phyloP scores from a whole-genome alignment of 2,888 invertebrate species.

The Clanis bilineata region DNA sequence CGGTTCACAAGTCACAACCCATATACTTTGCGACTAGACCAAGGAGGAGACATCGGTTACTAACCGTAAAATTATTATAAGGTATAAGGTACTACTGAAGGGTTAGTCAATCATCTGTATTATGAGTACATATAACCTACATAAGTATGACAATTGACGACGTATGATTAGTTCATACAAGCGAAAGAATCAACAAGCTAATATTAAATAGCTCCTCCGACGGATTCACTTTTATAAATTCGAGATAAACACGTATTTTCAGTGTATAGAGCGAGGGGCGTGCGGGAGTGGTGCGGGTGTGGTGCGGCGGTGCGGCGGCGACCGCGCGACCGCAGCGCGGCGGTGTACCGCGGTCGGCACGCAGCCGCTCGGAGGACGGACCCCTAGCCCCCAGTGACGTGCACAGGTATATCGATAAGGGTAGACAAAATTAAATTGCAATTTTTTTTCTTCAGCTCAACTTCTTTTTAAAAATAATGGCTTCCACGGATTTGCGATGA shows the following conservation, averaged over 20 bases:
- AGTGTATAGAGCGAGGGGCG: conserved; percentile 33
- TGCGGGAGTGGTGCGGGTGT: conserved; percentile 41
- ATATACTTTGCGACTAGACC: no score
- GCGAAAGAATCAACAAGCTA: neutral
- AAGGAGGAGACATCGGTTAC: no score
- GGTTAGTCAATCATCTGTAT: no score
- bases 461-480: no score
- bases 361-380: conserved; percentile 33
- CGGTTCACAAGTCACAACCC: no score
- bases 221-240: conserved; percentile 1
- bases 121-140: neutral
- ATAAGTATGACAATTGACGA: no score
- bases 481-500: no score
- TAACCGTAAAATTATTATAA: no score
- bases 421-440: no score
- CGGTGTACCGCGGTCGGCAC: conserved; percentile 53
- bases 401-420: no score
- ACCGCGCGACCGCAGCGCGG: conserved; percentile 49
- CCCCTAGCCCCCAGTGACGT: conserved; percentile 21
- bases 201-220: neutral
- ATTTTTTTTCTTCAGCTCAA: no score
- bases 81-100: no score
- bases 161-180: neutral
- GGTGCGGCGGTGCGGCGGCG: conserved; percentile 30
- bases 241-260: conserved; percentile 33